These are phyloP conservation scores for Microcebus ravelobensis DNA, from an alignment of 2,113 vertebrate species.

Conservation along the genomic window DNA sequence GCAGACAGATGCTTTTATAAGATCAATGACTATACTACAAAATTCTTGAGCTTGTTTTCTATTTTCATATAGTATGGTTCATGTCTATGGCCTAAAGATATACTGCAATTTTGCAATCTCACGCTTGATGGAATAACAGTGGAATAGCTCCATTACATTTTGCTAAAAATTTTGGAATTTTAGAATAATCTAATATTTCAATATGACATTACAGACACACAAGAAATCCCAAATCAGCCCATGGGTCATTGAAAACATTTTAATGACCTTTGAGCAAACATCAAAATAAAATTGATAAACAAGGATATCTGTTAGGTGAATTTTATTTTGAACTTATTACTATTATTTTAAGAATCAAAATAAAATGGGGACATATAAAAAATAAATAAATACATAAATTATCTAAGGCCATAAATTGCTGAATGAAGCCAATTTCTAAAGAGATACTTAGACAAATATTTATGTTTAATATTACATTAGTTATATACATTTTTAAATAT, in stretches of 20 bases:
- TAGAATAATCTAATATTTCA: slow-evolving; percentile 51
- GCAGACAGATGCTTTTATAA: slow-evolving; percentile 3
- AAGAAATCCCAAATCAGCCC: slow-evolving; percentile 32
- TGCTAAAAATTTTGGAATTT: slow-evolving; percentile 33
- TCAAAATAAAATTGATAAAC: slow-evolving; percentile 42
- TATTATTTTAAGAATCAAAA: slow-evolving; percentile 43
- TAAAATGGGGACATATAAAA: slow-evolving; percentile 28
- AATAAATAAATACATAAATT: not conserved
- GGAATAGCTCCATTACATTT: slow-evolving; percentile 49
- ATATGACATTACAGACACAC: not conserved
- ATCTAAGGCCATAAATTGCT: not conserved
- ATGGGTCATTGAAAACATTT: not conserved
- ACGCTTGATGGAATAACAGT: slow-evolving; percentile 28
- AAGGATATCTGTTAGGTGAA: slow-evolving; percentile 33
- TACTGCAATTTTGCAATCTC: slow-evolving; percentile 12
- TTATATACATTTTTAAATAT: slow-evolving; percentile 24
- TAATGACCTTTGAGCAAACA: slow-evolving; percentile 46
- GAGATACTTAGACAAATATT: not conserved
- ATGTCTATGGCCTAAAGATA: slow-evolving; percentile 42
- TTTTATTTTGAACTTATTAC: slow-evolving; percentile 63
- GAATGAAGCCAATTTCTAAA: not conserved
- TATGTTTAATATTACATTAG: slow-evolving; percentile 24
- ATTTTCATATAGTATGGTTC: slow-evolving; percentile 16
- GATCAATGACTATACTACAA: slow-evolving; percentile 6
- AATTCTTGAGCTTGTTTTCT: slow-evolving; percentile 46